phyloP scores from a whole-genome alignment of 2,113 vertebrate genomes.

The Actenoides hombroni region DNA sequence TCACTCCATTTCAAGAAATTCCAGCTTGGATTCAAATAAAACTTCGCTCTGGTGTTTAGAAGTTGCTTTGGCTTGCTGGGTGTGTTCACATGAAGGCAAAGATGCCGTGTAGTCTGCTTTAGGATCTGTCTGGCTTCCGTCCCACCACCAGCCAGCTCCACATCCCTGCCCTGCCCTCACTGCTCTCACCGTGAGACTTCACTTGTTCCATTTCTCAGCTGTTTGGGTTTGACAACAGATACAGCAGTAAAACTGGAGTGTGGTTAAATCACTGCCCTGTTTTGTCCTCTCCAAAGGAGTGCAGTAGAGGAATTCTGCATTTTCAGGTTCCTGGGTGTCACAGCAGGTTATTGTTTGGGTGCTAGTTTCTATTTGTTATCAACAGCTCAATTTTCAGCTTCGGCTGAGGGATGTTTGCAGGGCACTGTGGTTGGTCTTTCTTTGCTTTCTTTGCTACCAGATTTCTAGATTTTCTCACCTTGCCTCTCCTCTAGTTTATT shows the following conservation, averaged over 20 bases:
- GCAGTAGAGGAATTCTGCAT: background rate
- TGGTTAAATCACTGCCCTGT: background rate
- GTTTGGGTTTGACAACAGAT: background rate
- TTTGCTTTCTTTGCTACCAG: background rate
- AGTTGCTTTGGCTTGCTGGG: background rate
- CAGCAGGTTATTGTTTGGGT: background rate
- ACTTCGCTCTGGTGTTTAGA: background rate
- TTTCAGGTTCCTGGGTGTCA: background rate
- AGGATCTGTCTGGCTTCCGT: background rate
- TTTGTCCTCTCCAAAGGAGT: background rate
- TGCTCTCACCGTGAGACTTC: background rate
- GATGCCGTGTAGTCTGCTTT: background rate
- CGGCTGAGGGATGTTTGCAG: background rate
- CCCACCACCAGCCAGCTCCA: background rate
- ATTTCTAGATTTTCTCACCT: background rate
- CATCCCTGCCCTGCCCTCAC: background rate
- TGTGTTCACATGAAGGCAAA: background rate
- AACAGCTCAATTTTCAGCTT: conserved; percentile 19
- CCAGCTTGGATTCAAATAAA: background rate
- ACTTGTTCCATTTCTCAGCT: background rate
- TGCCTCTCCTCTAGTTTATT: background rate
- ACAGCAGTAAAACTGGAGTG: background rate
- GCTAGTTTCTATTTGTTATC: background rate
- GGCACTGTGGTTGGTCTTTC: background rate
- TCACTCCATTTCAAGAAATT: background rate